A percentile compares a stretch with the other conserved stretches of the same genome.
phyloP scores from a whole-genome alignment of 2,888 invertebrate genomes.

The Volucella bombylans region DNA sequence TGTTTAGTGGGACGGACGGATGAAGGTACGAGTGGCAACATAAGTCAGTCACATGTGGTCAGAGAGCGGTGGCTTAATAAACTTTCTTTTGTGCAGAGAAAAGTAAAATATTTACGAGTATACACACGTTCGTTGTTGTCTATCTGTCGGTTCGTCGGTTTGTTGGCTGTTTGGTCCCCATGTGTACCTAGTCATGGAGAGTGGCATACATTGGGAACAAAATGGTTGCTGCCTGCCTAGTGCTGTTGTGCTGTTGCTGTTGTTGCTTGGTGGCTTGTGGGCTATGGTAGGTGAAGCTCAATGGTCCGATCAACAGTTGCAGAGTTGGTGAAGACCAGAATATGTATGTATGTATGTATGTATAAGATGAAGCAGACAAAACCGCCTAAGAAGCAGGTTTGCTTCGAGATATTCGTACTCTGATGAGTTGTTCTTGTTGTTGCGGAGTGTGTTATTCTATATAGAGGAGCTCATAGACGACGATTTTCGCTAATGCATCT shows the following conservation, averaged over 20 bases:
- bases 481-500: conserved; percentile 18
- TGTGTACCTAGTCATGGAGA: not conserved
- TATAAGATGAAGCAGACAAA: conserved; percentile 12
- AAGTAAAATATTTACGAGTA: conserved; percentile 38
- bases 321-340: conserved; percentile 34
- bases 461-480: not conserved
- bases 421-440: conserved; percentile 5
- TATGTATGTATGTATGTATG: not conserved
- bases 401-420: not conserved
- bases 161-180: too few species aligned
- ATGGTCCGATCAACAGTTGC: conserved; percentile 44
- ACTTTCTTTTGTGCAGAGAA: conserved; percentile 68
- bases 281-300: conserved; percentile 44
- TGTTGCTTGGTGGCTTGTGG: not conserved
- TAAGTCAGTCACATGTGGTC: conserved; percentile 14
- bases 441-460: not conserved
- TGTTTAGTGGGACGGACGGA: not conserved
- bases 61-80: conserved; percentile 35
- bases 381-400: conserved; percentile 47
- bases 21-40: not conserved
- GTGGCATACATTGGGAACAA: conserved; percentile 14
- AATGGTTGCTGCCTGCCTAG: not conserved
- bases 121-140: not conserved
- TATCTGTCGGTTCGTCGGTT: not conserved
- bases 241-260: not conserved